Conservation (phyloP, 1,140 invertebrate species). For the Eriosoma lanigerum region DNA sequence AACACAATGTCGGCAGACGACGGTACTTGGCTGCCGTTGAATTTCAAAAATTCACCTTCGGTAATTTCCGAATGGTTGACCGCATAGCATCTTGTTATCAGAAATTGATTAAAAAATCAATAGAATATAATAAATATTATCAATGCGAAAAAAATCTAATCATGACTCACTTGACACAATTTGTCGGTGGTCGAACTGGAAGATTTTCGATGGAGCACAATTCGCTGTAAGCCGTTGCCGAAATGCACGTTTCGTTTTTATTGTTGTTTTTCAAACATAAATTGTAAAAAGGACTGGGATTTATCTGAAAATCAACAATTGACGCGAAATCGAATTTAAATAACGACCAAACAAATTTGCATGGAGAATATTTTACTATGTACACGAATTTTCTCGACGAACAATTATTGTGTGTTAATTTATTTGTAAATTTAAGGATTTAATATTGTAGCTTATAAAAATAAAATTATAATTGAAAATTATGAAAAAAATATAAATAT, state of each 20-base stretch:
- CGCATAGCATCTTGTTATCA: neutral
- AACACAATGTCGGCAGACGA: conserved; percentile 81
- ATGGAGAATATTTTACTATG: no score
- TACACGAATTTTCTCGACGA: no score
- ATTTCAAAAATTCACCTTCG: conserved; percentile 70
- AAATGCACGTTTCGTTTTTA: conserved; percentile 69
- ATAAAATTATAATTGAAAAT: no score
- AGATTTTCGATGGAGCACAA: conserved; percentile 73
- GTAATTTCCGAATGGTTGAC: conserved; percentile 58
- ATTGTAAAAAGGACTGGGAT: conserved; percentile 64
- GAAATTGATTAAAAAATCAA: no score
- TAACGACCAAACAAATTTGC: no score
- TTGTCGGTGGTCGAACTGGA: conserved; percentile 73
- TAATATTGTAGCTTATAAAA: no score
- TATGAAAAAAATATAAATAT: no score
- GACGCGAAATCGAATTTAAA: no score
- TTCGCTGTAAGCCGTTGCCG: conserved; percentile 76
- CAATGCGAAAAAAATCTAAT: no score
- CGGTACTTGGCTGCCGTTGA: conserved; percentile 62
- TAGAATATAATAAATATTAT: no score
- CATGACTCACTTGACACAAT: conserved; percentile 72
- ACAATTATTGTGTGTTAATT: no score
- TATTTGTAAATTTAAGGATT: no score
- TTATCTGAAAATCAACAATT: conserved; percentile 58
- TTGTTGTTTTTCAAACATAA: conserved; percentile 64